Evolutionary conservation across 2,113 vertebrate species (phyloP), one percentile per base, ranked within the genome.

Genomic region (Accipiter virgatus): DNA sequence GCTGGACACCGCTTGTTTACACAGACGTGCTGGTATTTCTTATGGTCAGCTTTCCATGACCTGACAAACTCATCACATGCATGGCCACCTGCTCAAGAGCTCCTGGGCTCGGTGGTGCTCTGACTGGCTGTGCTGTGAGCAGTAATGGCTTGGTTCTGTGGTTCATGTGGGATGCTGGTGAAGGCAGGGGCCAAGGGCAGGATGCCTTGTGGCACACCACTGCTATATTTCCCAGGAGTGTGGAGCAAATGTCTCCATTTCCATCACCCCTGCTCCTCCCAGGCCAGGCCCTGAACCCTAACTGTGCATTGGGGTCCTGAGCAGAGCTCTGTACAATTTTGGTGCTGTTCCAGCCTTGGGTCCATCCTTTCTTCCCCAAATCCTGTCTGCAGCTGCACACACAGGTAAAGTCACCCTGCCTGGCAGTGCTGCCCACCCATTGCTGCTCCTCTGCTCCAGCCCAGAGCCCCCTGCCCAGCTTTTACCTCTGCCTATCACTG

Each of bases 401-500:
- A 58, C 7, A 23, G 52, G 32, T 8, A 16, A 63, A 26, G 68
- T 47, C 52, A 66, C 65, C 62, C 59, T 53, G 43, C 56, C 47
- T 16, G 21, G 5, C 11, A 25, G 19, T 52, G 36, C 25, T 77
- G 85, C 53, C 48, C 42, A 43, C 19, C 67, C 16, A 1, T 4
- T 2, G 0, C 59, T 0, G 0, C 52, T 17, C 10, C 43, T 55
- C 22, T 56, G 42, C 42, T 58, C 17, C 65, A 29, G 34, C 47
- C 45, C 5, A 0, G 25, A 81, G 7, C 13, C 8, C 78, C 55
- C 56, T 78, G 34, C 43, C 21, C 86, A 27, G 6, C 47, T 31
- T 52, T 21, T n/a, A 42, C 22, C 56, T 34, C 84, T 50, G n/a
- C 63, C n/a, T 18, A 16, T n/a, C 50, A 55, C 50, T 53, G 42